Conservation (phyloP, 2,888 invertebrate genomes). For the Thereva unica region DNA sequence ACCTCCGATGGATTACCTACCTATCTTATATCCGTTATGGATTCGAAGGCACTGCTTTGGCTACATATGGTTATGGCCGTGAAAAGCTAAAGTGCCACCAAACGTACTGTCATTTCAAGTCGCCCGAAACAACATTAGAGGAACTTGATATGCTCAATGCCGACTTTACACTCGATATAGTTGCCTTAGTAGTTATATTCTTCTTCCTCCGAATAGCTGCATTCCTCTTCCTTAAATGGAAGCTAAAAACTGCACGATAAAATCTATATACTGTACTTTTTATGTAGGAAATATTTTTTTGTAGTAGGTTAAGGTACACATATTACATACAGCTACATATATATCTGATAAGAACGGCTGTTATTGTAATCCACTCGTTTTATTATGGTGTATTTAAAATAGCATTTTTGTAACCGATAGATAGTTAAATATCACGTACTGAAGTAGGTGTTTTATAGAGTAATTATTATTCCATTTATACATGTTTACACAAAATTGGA, state of each 20-base stretch:
- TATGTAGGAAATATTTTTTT: too few relatives aligned
- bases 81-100: conserved; percentile 80
- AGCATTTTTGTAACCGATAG: neutral
- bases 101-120: conserved; percentile 85
- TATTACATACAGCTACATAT: neutral
- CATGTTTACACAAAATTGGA: neutral
- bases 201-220: conserved; percentile 78
- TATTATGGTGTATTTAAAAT: neutral
- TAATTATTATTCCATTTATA: neutral
- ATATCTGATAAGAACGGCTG: neutral
- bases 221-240: conserved; percentile 85
- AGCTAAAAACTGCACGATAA: conserved; percentile 79
- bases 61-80: conserved; percentile 86
- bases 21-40: conserved; percentile 93
- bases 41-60: conserved; percentile 91
- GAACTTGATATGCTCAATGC: conserved; percentile 85
- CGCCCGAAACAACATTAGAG: conserved; percentile 79
- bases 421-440: neutral
- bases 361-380: too few relatives aligned
- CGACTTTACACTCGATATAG: conserved; percentile 76
- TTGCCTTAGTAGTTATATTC: conserved; percentile 79
- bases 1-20: conserved; percentile 94
- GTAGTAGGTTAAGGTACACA: neutral
- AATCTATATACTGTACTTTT: conserved; percentile 21
- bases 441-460: too few relatives aligned